Evolutionary conservation across 2,797 vertebrate species (phyloP).

Genomic region (Lepilemur septentrionalis): DNA sequence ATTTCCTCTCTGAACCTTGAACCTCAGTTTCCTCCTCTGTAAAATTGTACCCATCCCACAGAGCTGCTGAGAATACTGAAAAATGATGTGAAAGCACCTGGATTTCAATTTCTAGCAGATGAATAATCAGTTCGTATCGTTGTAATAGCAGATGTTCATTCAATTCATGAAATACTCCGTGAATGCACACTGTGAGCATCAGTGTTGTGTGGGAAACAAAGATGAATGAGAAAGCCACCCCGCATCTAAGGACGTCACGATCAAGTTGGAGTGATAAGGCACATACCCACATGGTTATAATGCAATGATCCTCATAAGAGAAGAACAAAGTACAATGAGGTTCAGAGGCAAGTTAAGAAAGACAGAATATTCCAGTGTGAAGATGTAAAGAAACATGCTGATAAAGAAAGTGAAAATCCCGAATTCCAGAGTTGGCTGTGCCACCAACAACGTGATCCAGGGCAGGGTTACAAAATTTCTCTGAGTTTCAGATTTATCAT

Average conservation of each 20-base stretch:
- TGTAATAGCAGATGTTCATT: constrained; percentile 30
- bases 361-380: background rate
- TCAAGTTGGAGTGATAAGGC: background rate
- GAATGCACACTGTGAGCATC: background rate
- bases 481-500: constrained; percentile 30
- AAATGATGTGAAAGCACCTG: background rate
- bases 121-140: constrained; percentile 27
- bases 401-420: background rate
- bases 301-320: background rate
- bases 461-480: background rate
- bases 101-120: constrained; percentile 22
- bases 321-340: background rate
- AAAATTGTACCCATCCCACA: background rate
- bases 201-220: background rate
- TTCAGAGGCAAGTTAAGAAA: background rate
- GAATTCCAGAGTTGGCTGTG: background rate
- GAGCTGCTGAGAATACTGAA: background rate
- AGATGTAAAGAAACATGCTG: background rate
- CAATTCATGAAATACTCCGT: background rate
- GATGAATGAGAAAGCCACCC: background rate
- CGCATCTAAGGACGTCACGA: background rate
- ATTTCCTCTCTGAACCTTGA: constrained; percentile 7
- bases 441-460: background rate
- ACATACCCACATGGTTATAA: background rate
- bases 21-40: background rate